Evolutionary conservation across 1,140 invertebrate species (phyloP).

Genomic region (Formica selysi): DNA sequence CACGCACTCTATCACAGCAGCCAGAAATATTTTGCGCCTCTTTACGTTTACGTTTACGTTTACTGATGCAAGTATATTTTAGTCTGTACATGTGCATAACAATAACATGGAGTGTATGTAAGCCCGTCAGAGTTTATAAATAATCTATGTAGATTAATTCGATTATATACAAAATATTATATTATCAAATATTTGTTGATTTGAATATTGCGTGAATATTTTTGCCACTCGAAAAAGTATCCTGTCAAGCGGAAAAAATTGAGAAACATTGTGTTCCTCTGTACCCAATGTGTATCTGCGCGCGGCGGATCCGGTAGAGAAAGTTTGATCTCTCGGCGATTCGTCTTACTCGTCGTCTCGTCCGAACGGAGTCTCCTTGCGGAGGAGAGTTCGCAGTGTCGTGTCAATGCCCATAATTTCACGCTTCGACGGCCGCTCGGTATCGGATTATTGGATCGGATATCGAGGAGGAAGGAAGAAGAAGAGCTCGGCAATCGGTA

Average conservation of each 20-base stretch:
- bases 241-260: not conserved
- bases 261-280: constrained; percentile 28
- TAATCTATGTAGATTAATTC: not conserved
- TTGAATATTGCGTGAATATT: not conserved
- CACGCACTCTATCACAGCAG: not conserved
- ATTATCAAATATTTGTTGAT: not conserved
- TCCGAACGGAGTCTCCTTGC: constrained; percentile 24
- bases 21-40: constrained; percentile 42
- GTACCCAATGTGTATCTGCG: constrained; percentile 10
- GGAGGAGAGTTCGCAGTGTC: constrained; percentile 72
- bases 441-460: constrained; percentile 83
- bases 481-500: constrained; percentile 71
- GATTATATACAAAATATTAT: not conserved
- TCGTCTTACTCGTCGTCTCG: constrained; percentile 63
- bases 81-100: not conserved
- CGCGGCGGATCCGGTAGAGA: constrained; percentile 20
- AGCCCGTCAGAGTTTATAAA: not conserved
- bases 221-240: not conserved
- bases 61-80: not conserved
- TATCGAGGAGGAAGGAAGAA: constrained; percentile 72
- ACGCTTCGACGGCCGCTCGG: constrained; percentile 81
- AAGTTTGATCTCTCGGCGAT: constrained; percentile 65
- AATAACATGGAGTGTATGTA: not conserved
- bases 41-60: constrained; percentile 9
- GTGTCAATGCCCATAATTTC: constrained; percentile 84